Percentiles rank a stretch among this genome's conserved stretches.
These are phyloP conservation scores for Leptopilina drosophilae DNA, from an alignment of 2,888 invertebrate species.

Conservation along the genomic window DNA sequence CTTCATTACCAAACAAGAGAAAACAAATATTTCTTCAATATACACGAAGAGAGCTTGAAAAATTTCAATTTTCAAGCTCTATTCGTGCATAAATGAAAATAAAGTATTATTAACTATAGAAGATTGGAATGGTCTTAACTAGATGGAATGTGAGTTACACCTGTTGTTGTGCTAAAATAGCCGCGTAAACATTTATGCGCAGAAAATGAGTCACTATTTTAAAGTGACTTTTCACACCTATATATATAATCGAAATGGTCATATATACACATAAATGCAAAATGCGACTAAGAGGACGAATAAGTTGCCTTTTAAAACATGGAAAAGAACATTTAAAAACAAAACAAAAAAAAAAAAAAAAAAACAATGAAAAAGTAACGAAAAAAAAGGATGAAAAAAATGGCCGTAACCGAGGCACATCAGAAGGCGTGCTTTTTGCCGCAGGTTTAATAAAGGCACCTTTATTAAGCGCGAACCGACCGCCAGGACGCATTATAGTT, in stretches of 20 bases:
- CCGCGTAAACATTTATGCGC: not conserved
- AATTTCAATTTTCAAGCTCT: too few relatives aligned
- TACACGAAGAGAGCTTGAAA: too few relatives aligned
- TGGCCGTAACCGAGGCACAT: constrained; percentile 41
- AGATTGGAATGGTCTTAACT: not conserved
- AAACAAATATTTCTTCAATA: too few relatives aligned
- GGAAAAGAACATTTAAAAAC: constrained; percentile 20
- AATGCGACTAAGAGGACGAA: constrained; percentile 44
- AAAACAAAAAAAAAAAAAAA: too few relatives aligned
- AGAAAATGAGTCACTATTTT: constrained; percentile 20
- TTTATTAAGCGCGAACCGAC: constrained; percentile 49
- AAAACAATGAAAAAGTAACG: too few relatives aligned
- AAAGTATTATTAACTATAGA: not conserved
- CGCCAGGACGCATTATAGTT: constrained; percentile 59
- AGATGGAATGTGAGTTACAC: not conserved
- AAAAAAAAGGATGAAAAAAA: constrained; percentile 38
- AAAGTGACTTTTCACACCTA: constrained; percentile 10
- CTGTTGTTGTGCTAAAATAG: not conserved
- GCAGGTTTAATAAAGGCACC: constrained; percentile 50
- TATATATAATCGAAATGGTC: constrained; percentile 7
- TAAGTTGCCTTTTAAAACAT: constrained; percentile 49
- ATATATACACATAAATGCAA: not conserved
- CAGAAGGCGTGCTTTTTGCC: constrained; percentile 38
- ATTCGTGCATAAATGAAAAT: too few relatives aligned
- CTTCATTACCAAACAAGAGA: too few relatives aligned